phyloP scores from a whole-genome alignment of 1,140 invertebrate genomes.

The Zelostemma sp. region DNA sequence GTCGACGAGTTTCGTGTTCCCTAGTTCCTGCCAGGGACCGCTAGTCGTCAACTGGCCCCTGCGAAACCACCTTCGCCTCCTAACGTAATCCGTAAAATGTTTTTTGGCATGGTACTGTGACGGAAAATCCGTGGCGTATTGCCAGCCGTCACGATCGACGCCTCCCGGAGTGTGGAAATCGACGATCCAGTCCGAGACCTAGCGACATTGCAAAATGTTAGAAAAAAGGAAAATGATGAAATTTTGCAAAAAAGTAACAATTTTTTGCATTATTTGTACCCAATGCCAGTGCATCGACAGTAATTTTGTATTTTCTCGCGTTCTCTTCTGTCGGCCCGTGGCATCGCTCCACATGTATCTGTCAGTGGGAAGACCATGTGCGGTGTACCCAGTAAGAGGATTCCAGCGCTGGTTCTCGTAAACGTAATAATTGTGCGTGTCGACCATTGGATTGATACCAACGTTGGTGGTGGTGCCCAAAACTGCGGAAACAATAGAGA shows the following conservation, averaged over 20 bases:
- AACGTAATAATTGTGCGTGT: constrained; percentile 86
- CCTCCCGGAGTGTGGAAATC: constrained; percentile 91
- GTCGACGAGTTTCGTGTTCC: constrained; percentile 85
- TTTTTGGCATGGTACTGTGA: constrained; percentile 87
- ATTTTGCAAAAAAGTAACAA: too few relatives aligned
- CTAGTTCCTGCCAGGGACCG: constrained; percentile 89
- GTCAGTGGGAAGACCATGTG: constrained; percentile 88
- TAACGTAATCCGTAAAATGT: constrained; percentile 88
- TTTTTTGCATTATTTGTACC: constrained; percentile 75
- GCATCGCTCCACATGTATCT: constrained; percentile 91
- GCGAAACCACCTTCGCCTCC: constrained; percentile 87
- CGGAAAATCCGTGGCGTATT: constrained; percentile 93
- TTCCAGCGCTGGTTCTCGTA: constrained; percentile 97
- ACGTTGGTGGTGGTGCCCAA: constrained; percentile 28
- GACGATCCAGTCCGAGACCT: constrained; percentile 90
- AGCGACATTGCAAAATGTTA: constrained; percentile 13
- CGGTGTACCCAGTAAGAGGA: constrained; percentile 88
- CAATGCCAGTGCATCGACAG: constrained; percentile 90
- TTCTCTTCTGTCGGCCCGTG: constrained; percentile 83
- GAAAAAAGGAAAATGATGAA: too few relatives aligned
- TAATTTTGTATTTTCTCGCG: constrained; percentile 86
- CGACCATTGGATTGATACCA: constrained; percentile 83
- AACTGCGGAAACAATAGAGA: too few relatives aligned
- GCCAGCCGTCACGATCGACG: constrained; percentile 92
- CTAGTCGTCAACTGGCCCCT: constrained; percentile 84